These are phyloP conservation scores for Bombyx mori DNA, from an alignment of 1,140 invertebrate species.

Conservation along the genomic window ASM3026992v2 NC_085117.1:14812501-14813000, in stretches of 20 bases:
- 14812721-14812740: conserved; percentile 23
- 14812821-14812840: conserved; percentile 94
- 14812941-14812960: background rate
- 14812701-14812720: background rate
- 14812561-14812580: conserved; percentile 7
- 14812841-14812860: conserved; percentile 98
- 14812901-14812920: conserved; percentile 68
- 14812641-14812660: conserved; percentile 66
- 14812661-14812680: conserved; percentile 69
- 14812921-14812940: background rate
- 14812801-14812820: conserved; percentile 96
- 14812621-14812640: conserved; percentile 62
- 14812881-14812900: conserved; percentile 98
- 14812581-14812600: background rate
- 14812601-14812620: background rate
- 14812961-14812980: conserved; percentile 56
- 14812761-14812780: conserved; percentile 99
- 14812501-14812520: conserved; percentile 97
- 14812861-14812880: conserved; percentile 96
- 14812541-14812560: conserved; percentile 82
- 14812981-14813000: conserved; percentile 66
- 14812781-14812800: conserved; percentile 95
- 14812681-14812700: conserved; percentile 64
- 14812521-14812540: conserved; percentile 95
- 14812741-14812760: conserved; percentile 93